A percentile compares a stretch with the other conserved stretches of the same genome.
phyloP scores from a whole-genome alignment of 1,140 invertebrate species.

The Condylostylus longicornis region DNA sequence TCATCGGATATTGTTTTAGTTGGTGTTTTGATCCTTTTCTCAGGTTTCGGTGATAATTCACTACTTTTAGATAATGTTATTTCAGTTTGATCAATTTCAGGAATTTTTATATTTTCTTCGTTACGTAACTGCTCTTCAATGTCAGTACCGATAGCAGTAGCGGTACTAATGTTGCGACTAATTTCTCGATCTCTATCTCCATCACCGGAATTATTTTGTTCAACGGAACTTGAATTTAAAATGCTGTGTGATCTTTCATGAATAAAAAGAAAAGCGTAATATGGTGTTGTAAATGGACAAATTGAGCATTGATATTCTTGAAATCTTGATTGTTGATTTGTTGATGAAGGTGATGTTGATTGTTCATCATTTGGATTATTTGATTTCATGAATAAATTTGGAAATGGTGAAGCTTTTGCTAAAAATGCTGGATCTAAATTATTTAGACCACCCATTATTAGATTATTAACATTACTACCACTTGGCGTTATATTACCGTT shows the following conservation, averaged over 20 bases:
- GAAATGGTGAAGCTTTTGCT: constrained; percentile 27
- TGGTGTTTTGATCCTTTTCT: too few relatives aligned
- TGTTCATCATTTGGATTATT: constrained; percentile 19
- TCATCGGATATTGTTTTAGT: constrained; percentile 4
- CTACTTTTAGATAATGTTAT: too few relatives aligned
- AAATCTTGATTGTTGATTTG: constrained; percentile 28
- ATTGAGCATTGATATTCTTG: constrained; percentile 77
- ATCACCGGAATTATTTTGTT: constrained; percentile 18
- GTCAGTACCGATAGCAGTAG: too few relatives aligned
- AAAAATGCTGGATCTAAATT: constrained; percentile 12
- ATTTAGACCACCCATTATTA: not conserved
- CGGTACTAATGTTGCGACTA: too few relatives aligned
- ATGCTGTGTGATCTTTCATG: constrained; percentile 67
- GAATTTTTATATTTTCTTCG: too few relatives aligned
- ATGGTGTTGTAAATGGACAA: constrained; percentile 76
- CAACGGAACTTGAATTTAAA: too few relatives aligned
- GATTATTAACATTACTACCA: too few relatives aligned
- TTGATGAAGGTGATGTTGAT: constrained; percentile 15
- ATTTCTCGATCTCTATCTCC: constrained; percentile 4
- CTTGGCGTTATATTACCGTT: constrained; percentile 1
- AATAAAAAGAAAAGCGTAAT: constrained; percentile 75
- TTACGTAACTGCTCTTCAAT: too few relatives aligned
- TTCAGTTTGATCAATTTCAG: too few relatives aligned
- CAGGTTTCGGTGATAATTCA: too few relatives aligned
- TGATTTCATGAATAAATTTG: constrained; percentile 25